Evolutionary conservation across 2,797 vertebrate genomes (phyloP), one percentile per base, ranked within the genome.

Genomic region (Coendou prehensilis): DNA sequence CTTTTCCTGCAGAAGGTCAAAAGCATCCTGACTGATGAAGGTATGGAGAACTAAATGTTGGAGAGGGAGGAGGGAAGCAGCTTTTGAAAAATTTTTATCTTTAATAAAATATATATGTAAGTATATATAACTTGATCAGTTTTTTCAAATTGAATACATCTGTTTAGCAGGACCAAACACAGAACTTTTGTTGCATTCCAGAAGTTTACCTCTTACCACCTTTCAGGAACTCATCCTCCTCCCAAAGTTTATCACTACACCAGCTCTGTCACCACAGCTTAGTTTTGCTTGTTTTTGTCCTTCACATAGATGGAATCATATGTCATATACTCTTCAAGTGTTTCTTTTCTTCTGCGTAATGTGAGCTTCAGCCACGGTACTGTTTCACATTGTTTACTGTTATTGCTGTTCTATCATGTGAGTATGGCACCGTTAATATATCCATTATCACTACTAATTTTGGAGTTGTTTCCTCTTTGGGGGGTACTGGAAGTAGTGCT

Each of bases 1-100:
- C 45, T 93, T 6, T 98, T 99, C 59, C 98, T 99, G 87, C 98
- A 99, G 95, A 99, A 99, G 94, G 99, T 99, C 89, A 97, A 96
- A 98, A 98, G 97, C 92, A 98, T 99, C 96, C 98, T 99, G 50
- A 99, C 98, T 90, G 98, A 98, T n/a, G 98, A 98, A 99, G 99
- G 99, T 99, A 99, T 14, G 97, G 87, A 61, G 41, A 37, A 20
- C 2, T n/a, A 30, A 63, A 61, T 56, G 20, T 7, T 56, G 64
- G 33, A 50, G 7, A 23, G 50, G 33, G 33, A 41, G 15, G 13
- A 57, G 13, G 59, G 37, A 78, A 80, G 50, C 37, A 30, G 4
- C 78, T 41, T 85, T 63, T 22, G 56, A 41, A 30, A n/a, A 45
- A 22, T 22, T 9, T 59, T 28, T 22, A 84, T 45, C 41, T 97